Conservation (phyloP, 2,888 invertebrate species). For the Spodoptera littoralis region DNA sequence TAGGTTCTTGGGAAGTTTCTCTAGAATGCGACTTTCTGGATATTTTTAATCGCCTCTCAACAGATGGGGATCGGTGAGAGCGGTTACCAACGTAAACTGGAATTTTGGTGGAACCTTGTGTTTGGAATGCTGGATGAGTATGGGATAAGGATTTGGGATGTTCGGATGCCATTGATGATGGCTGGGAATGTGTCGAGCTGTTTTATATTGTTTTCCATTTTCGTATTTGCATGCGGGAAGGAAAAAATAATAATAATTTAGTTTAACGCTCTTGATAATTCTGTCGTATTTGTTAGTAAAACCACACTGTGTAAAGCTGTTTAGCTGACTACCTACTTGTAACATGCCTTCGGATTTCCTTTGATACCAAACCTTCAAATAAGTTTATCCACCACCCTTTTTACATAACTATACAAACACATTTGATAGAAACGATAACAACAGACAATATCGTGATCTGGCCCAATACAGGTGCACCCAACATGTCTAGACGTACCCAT, state of each 20-base stretch:
- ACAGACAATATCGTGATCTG: slow-evolving; percentile 53
- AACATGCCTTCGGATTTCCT: slow-evolving; percentile 59
- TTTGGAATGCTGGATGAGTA: slow-evolving; percentile 88
- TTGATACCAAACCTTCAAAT: slow-evolving; percentile 42
- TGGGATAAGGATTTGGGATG: slow-evolving; percentile 85
- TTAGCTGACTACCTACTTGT: slow-evolving; percentile 55
- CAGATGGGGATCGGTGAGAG: slow-evolving; percentile 88
- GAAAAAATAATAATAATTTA: slow-evolving; percentile 70
- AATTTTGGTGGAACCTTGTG: slow-evolving; percentile 92
- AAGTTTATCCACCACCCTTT: slow-evolving; percentile 45
- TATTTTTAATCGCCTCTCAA: slow-evolving; percentile 75
- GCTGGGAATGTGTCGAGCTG: slow-evolving; percentile 88
- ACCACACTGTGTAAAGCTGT: slow-evolving; percentile 63
- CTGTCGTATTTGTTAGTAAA: slow-evolving; percentile 64
- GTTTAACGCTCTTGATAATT: slow-evolving; percentile 54
- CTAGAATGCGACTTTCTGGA: slow-evolving; percentile 77
- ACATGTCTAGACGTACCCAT: slow-evolving; percentile 56
- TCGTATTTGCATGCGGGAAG: slow-evolving; percentile 83
- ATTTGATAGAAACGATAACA: slow-evolving; percentile 34
- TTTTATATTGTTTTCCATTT: slow-evolving; percentile 77
- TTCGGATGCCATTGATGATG: slow-evolving; percentile 86
- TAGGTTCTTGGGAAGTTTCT: slow-evolving; percentile 83
- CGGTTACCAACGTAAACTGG: slow-evolving; percentile 91
- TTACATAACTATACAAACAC: slow-evolving; percentile 39
- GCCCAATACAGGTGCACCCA: slow-evolving; percentile 66